These are phyloP conservation scores for Tachyglossus aculeatus DNA, from an alignment of 2,797 vertebrate genomes.

Conservation along the genomic window DNA sequence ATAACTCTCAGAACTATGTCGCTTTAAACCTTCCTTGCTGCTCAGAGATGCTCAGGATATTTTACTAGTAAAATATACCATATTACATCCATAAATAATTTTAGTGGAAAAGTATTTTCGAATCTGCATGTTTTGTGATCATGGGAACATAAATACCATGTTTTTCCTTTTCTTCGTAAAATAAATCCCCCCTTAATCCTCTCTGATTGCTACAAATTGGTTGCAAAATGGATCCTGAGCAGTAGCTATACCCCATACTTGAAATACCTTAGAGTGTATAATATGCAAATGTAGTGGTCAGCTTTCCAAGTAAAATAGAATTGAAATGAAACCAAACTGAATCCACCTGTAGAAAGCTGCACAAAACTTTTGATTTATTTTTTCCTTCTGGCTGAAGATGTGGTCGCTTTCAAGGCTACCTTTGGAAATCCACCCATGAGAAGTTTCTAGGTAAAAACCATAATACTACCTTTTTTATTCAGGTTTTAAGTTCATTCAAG, in stretches of 20 bases:
- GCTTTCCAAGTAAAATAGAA: constrained; percentile 44
- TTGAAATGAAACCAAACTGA: constrained; percentile 32
- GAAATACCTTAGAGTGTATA: constrained; percentile 35
- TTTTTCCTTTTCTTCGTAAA: not conserved
- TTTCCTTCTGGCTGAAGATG: not conserved
- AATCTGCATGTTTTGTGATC: constrained; percentile 8
- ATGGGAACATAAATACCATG: constrained; percentile 5
- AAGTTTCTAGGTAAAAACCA: constrained; percentile 33
- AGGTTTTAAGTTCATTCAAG: constrained; percentile 10
- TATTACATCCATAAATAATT: not conserved
- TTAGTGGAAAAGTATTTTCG: not conserved
- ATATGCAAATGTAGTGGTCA: constrained; percentile 25
- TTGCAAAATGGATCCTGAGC: constrained; percentile 35
- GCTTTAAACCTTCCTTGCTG: not conserved
- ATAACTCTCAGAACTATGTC: not conserved
- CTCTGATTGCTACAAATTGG: constrained; percentile 19
- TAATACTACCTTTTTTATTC: constrained; percentile 2
- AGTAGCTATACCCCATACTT: not conserved
- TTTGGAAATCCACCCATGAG: constrained; percentile 30
- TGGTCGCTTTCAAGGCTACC: constrained; percentile 32
- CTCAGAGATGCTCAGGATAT: not conserved
- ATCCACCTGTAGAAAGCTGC: constrained; percentile 10
- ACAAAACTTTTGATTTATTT: constrained; percentile 13
- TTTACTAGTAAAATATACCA: not conserved
- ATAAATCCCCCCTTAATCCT: constrained; percentile 20